Base-by-base conservation (phyloP, 1,140 invertebrate genomes). In the Drosophila tristis region DNA sequence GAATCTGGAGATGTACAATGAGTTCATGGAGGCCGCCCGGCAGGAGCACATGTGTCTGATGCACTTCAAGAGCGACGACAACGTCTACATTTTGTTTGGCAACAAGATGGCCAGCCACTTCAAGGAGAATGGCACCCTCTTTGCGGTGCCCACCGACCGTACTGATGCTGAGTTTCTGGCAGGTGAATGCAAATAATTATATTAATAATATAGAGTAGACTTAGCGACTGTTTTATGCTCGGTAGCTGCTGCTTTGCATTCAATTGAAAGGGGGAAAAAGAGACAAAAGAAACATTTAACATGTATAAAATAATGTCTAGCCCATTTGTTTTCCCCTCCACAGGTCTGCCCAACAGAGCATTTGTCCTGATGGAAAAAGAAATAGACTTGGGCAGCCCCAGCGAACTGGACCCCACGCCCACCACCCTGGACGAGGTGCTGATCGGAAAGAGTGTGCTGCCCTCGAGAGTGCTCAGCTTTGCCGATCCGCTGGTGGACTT, bases 31-130 rank as follows among this genome's bases (percentile, higher is more conserved):
- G 43, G 90, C 91, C 1, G 85, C 82, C 5, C 66, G 89, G 0
- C 67, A 80, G 9, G 90, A 92, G 54, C 84, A 91, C 23, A 91
- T 92, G 85, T 92, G 91, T 23, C 68, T 92, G 1, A 92, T 92
- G 91, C 91, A 92, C 65, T 92, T 92, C 47, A 91, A 91, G 44
- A 91, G 86, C 43, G 72, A 81, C 1, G 76, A 86, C 23, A 92
- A 92, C 26, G 78, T 92, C 4, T 92, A 92, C 39, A 90, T 92
- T 29, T 7, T 92, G 0, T 87, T 92, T 48, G 91, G 91, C 43
- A 90, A 91, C 15, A 92, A 89, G 51, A 74, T 91, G 73, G 71
- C 76, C 26, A 80, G 62, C 11, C 73, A 92, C 43, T 92, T 92
- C 16, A 78, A 80, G 49, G 91, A 92, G 42, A 92, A 92, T 8